phyloP scores from a whole-genome alignment of 2,888 invertebrate genomes.

The Quadriops clusia region DNA sequence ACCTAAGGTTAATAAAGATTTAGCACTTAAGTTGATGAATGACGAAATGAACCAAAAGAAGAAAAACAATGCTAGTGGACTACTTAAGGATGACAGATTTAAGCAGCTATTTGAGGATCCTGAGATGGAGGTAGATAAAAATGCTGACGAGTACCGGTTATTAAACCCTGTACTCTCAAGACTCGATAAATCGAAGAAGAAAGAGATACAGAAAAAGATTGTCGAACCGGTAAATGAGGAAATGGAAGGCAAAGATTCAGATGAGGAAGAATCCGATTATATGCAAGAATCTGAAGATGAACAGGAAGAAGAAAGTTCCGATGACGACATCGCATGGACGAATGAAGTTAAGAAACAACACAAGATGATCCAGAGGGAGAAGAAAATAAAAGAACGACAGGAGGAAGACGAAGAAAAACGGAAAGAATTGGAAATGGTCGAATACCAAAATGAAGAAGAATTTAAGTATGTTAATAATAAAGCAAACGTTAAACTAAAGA shows the following conservation, averaged over 20 bases:
- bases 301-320: conserved; percentile 47
- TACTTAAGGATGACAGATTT: conserved; percentile 82
- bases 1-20: conserved; percentile 79
- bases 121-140: conserved; percentile 82
- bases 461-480: conserved; percentile 43
- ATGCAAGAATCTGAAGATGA: too few species aligned
- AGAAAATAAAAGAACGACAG: conserved; percentile 33
- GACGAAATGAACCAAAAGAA: conserved; percentile 43
- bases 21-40: conserved; percentile 76
- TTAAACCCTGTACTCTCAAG: conserved; percentile 82
- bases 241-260: conserved; percentile 32
- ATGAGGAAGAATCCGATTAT: conserved; percentile 6
- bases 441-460: conserved; percentile 48
- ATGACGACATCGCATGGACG: conserved; percentile 70
- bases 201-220: conserved; percentile 45
- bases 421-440: conserved; percentile 45
- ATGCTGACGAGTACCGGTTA: conserved; percentile 75
- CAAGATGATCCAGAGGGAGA: conserved; percentile 47
- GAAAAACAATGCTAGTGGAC: conserved; percentile 42
- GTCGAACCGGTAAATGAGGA: conserved; percentile 39
- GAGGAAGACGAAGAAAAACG: conserved; percentile 26
- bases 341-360: conserved; percentile 71
- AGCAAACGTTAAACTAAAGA: conserved; percentile 4
- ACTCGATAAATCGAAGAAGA: conserved; percentile 57
- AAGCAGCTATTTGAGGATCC: conserved; percentile 83